A percentile compares a stretch with the other conserved stretches of the same genome.
Evolutionary conservation across 2,888 invertebrate genomes (phyloP).

Genomic region (Polia nebulosa): DNA sequence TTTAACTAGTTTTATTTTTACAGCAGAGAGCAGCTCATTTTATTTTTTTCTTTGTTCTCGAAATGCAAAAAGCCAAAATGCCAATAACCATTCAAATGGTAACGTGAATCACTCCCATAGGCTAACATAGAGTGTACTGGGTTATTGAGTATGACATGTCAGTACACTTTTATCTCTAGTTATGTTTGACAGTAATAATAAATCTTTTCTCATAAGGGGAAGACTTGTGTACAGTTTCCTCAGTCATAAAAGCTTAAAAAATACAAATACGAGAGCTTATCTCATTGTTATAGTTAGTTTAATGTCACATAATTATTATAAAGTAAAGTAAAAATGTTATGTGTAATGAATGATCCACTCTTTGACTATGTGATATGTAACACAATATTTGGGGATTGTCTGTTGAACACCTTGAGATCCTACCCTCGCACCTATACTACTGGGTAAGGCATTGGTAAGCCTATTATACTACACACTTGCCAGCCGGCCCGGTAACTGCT

Average conservation of each 20-base stretch:
- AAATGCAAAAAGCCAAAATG: constrained; percentile 43
- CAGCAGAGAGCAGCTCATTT: constrained; percentile 67
- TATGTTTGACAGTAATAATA: constrained; percentile 34
- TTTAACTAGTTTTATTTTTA: constrained; percentile 67
- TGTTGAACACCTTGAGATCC: neutral
- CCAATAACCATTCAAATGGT: constrained; percentile 11
- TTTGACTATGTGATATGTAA: constrained; percentile 59
- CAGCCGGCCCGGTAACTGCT: neutral
- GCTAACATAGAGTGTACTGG: constrained; percentile 16
- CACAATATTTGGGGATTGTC: constrained; percentile 38
- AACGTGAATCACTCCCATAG: neutral
- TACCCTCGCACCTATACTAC: too few relatives aligned
- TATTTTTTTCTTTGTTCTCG: constrained; percentile 54
- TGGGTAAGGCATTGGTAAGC: neutral
- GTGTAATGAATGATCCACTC: constrained; percentile 55
- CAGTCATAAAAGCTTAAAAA: constrained; percentile 33
- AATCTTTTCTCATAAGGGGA: constrained; percentile 36
- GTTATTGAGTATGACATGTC: constrained; percentile 29
- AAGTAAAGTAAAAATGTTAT: constrained; percentile 58
- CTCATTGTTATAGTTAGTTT: constrained; percentile 60
- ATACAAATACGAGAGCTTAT: constrained; percentile 66
- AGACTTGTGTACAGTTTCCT: constrained; percentile 42
- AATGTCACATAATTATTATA: constrained; percentile 53
- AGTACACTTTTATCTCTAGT: constrained; percentile 16
- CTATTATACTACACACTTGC: neutral